A percentile compares a stretch with the other conserved stretches of the same genome.
Evolutionary conservation across 2,113 vertebrate species (phyloP).

Genomic region (Eudyptes chrysolophus): DNA sequence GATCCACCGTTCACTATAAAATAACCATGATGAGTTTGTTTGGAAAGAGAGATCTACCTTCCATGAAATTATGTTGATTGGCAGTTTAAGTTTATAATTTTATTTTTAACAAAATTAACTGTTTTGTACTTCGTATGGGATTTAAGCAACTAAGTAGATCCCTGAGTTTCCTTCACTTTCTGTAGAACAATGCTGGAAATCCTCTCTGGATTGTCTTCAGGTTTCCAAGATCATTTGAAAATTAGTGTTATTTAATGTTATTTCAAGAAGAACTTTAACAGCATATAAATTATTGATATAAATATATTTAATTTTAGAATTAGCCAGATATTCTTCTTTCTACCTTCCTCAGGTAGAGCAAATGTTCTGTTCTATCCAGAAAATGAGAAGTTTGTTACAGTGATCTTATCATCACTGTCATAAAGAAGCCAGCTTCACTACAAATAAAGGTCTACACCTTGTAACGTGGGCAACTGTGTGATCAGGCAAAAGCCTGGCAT

Average conservation of each 20-base stretch:
- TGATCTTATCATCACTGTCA: not conserved
- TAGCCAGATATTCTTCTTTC: not conserved
- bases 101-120: not conserved
- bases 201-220: not conserved
- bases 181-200: not conserved
- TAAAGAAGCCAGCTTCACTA: not conserved
- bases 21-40: not conserved
- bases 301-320: not conserved
- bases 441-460: not conserved
- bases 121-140: not conserved
- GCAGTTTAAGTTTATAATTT: not conserved
- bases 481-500: not conserved
- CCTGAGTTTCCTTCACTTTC: not conserved
- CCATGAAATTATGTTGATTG: not conserved
- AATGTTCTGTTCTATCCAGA: not conserved
- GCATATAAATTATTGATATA: not conserved
- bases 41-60: not conserved
- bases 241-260: not conserved
- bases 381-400: not conserved
- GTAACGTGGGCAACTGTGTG: not conserved
- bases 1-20: not conserved
- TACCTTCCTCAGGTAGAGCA: not conserved
- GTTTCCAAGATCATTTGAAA: not conserved
- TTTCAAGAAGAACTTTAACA: not conserved
- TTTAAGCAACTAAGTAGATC: not conserved